Conservation (phyloP, 2,797 vertebrate genomes). For the Chrysocyon brachyurus region DNA sequence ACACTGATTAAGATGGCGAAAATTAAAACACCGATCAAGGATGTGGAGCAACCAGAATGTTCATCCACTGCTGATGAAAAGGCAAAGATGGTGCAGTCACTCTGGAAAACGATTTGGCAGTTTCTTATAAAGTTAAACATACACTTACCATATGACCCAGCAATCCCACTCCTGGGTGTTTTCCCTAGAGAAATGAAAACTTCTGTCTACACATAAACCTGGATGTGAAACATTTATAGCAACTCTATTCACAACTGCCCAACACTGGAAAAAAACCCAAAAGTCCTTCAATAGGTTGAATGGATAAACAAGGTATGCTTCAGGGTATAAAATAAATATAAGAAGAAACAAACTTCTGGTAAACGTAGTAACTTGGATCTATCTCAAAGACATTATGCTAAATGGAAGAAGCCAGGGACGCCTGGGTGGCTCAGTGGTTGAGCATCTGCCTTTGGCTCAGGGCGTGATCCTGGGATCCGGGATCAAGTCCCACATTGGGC, state of each 20-base stretch:
- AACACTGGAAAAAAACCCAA: neutral
- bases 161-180: slow-evolving; percentile 25
- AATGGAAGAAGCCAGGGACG: neutral
- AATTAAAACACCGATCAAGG: neutral
- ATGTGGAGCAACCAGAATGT: neutral
- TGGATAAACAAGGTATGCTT: neutral
- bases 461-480: too few species aligned
- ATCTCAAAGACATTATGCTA: neutral
- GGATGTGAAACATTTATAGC: neutral
- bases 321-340: neutral
- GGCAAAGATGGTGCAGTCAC: neutral
- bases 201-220: slow-evolving; percentile 34
- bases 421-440: too few species aligned
- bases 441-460: too few species aligned
- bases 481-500: too few species aligned
- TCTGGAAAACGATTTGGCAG: neutral
- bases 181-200: slow-evolving; percentile 54
- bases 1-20: neutral
- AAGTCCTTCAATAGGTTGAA: neutral
- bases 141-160: slow-evolving; percentile 40
- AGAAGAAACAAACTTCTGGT: neutral
- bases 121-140: neutral
- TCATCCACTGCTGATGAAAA: neutral
- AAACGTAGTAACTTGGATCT: neutral
- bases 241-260: neutral